Percentiles rank a stretch among this genome's conserved stretches.
Conservation (phyloP, 2,888 invertebrate genomes). For the Sipunculus nudus region DNA sequence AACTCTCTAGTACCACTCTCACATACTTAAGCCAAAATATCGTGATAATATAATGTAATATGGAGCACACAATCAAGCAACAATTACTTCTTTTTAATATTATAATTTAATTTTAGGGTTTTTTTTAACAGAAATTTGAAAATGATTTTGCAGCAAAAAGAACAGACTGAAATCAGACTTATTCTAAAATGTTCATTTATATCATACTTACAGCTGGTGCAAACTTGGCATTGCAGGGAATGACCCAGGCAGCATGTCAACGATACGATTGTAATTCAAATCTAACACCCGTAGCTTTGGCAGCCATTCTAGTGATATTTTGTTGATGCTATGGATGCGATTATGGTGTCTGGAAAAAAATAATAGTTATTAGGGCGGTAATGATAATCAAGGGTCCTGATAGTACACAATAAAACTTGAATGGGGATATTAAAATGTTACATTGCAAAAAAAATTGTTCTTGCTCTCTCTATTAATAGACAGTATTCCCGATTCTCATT, state of each 20-base stretch:
- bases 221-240: slow-evolving; percentile 72
- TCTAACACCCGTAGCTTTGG: slow-evolving; percentile 71
- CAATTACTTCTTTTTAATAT: not conserved
- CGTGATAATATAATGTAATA: not conserved
- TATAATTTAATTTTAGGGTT: not conserved
- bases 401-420: too few relatives aligned
- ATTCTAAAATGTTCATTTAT: not conserved
- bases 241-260: slow-evolving; percentile 68
- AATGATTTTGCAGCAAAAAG: not conserved
- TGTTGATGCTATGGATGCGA: slow-evolving; percentile 67
- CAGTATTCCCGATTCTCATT: too few relatives aligned
- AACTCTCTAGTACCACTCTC: too few relatives aligned
- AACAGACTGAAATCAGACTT: not conserved
- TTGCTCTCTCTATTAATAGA: too few relatives aligned
- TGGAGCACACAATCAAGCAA: not conserved
- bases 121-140: not conserved
- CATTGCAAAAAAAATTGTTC: too few relatives aligned
- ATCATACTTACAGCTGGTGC: slow-evolving; percentile 69
- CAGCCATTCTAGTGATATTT: slow-evolving; percentile 67
- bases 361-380: too few relatives aligned
- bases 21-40: too few relatives aligned
- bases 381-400: too few relatives aligned
- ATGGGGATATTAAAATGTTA: too few relatives aligned
- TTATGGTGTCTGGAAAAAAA: slow-evolving; percentile 69
- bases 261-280: slow-evolving; percentile 58